Evolutionary conservation across 2,888 invertebrate genomes (phyloP).

Genomic region (Parthenolecanium corni): DNA sequence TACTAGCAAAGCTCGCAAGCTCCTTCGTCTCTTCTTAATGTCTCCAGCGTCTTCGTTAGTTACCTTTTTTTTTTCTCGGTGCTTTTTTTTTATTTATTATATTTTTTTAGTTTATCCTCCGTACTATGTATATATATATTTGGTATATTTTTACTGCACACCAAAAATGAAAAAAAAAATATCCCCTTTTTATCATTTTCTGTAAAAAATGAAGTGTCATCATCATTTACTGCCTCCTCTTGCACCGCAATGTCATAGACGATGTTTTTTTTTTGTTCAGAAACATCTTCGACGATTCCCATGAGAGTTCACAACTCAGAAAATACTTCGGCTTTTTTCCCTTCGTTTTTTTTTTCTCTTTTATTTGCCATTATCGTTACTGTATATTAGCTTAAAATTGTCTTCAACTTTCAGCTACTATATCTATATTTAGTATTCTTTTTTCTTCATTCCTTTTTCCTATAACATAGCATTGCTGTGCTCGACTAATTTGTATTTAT

Average conservation of each 20-base stretch:
- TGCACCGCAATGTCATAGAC: constrained; percentile 19
- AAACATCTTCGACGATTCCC: constrained; percentile 26
- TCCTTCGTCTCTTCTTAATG: not conserved
- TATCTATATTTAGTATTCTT: not conserved
- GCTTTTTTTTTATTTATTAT: constrained; percentile 5
- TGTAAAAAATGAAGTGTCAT: constrained; percentile 35
- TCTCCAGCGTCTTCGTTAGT: not conserved
- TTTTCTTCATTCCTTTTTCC: constrained; percentile 15
- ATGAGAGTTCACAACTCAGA: constrained; percentile 24
- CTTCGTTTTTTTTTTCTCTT: constrained; percentile 13
- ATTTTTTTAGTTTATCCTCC: not conserved
- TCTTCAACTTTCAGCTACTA: constrained; percentile 19
- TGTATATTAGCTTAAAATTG: constrained; percentile 29
- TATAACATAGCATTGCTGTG: not conserved
- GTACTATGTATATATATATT: too few relatives aligned
- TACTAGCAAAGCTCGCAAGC: not conserved
- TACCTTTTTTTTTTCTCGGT: not conserved
- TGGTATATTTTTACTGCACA: not conserved
- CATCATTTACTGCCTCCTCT: constrained; percentile 32
- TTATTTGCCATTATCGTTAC: constrained; percentile 28
- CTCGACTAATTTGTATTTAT: constrained; percentile 25
- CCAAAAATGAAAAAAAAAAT: not conserved
- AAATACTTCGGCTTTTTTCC: constrained; percentile 6
- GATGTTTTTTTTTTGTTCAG: not conserved
- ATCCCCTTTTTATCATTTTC: constrained; percentile 31